These are phyloP conservation scores for Pimephales promelas DNA, from an alignment of 2,113 vertebrate genomes.

Conservation along the genomic window DNA sequence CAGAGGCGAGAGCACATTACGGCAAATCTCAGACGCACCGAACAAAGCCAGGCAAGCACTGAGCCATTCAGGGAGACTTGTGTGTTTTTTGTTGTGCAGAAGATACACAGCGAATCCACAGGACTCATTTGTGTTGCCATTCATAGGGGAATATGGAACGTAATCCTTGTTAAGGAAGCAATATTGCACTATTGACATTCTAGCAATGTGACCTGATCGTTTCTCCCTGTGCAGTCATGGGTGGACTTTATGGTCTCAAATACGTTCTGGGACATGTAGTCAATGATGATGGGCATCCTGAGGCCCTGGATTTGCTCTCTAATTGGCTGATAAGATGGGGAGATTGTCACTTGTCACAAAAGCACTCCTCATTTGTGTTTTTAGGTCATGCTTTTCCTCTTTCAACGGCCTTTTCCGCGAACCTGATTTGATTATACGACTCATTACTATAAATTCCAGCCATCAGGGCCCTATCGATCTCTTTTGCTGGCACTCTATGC, in stretches of 20 bases:
- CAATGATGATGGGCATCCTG: conserved; percentile 40
- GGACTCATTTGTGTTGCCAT: background rate
- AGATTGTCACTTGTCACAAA: conserved; percentile 20
- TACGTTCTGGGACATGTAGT: conserved; percentile 26
- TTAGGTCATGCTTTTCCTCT: conserved; percentile 24
- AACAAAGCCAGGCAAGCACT: conserved; percentile 7
- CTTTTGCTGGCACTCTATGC: conserved; percentile 11
- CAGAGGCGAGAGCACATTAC: conserved; percentile 17
- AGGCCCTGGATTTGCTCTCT: conserved; percentile 17
- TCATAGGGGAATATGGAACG: background rate
- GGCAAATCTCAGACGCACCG: conserved; percentile 13
- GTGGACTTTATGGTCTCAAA: conserved; percentile 3
- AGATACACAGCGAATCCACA: background rate
- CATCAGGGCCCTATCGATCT: conserved; percentile 36
- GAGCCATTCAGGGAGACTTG: background rate
- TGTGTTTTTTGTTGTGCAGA: conserved; percentile 9
- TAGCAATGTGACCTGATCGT: background rate
- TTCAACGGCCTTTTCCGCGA: background rate
- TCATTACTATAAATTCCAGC: conserved; percentile 46
- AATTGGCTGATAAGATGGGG: conserved; percentile 44
- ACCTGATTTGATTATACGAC: conserved; percentile 27
- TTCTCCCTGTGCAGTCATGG: background rate
- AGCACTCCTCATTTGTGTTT: conserved; percentile 19
- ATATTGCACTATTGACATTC: conserved; percentile 14
- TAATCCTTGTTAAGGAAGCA: background rate